Evolutionary conservation across 2,888 invertebrate species (phyloP), one percentile per base, ranked within the genome.

Genomic region (Lochmaea crataegi): DNA sequence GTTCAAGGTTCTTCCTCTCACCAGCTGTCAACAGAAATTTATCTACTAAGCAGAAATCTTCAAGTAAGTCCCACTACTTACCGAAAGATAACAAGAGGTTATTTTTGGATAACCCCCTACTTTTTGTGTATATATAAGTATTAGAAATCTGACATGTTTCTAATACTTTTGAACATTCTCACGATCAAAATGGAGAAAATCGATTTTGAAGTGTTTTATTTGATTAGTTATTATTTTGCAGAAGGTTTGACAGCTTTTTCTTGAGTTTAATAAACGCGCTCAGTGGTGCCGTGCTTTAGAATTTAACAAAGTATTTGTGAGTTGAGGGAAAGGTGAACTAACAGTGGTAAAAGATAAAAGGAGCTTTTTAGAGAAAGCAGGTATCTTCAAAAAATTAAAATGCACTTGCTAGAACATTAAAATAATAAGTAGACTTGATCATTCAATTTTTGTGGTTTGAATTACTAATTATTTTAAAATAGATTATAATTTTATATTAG

Each of bases 1-100:
- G 73, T 53, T 61, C 75, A 73, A 76, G 65, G 74, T 60, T 56
- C 57, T 18, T 58, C 18, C 65, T 64, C 4, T 75, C 72, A 66
- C 16, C 75, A 51, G 58, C 74, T 58, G 69, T 51, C 41, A 69
- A 72, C 48, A 77, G 79, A 76, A 68, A 63, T 56, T 72, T 75
- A 72, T 78, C 77, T 57, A 71, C 76, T 51, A 73, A 72, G 56
- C 75, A 68, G 67, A 76, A 76, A 72, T 72, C 70, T 68, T 57
- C 78, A 66, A 69, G 80, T 80, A 74, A 79, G 79, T 77, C 70
- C 70, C 64, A 70, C 64, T 45, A 48, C 56, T 38, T 38, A 10
- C 14, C 16, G 4, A 53, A 11, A 41, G 70, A 70, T 70, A 70
- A 70, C 26, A 16, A 64, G 38, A 64, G 57, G 70, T 70, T 65